Base-by-base conservation (phyloP, 2,797 vertebrate genomes). In the Sus cebifrons region DNA sequence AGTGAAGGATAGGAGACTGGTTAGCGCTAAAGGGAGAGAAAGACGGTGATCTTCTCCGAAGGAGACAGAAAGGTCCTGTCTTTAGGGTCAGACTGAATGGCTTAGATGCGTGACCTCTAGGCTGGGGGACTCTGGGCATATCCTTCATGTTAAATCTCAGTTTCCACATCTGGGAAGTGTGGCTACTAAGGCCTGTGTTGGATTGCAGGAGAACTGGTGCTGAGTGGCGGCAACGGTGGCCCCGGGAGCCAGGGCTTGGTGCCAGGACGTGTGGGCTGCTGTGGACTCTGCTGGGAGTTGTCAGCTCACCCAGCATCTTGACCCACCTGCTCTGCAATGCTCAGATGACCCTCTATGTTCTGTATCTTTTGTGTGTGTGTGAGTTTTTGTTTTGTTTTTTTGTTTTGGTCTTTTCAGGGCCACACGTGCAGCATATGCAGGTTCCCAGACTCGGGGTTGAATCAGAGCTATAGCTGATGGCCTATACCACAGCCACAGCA, bases 171-270 rank as follows among this genome's bases (percentile, higher is more conserved):
- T 68, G 86, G 65, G 68, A 78, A 67, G 2, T 25, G 10, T 5
- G 68, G 40, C 40, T 27, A 6, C 44, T 52, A 29, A 8, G 25
- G 15, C 23, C 64, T 54, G 15, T 1, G 5, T 2, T 2, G 29
- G 71, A 25, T 65, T 65, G 15, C 36, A 36, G 40, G 68, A 78
- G 44, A 20, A 36, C 13, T 13, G 5, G 65, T 44, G 71, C 44
- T 0, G 0, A 8, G n/a, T 17, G 25, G 64, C 0, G 32, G 10
- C 25, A 3, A 23, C 8, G 0, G 14, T 21, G 58, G 27, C 15
- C 67, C 67, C 16, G 8, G 0, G 0, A 25, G 67, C n/a, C 27
- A 0, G 70, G 70, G 54, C 18, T 17, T 3, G 5, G 5, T 15
- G 18, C 58, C 10, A 0, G 10, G 54, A 8, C 0, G 4, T n/a